Conservation (phyloP, 2,888 invertebrate genomes). For the Lasioglossum marginatum region DNA sequence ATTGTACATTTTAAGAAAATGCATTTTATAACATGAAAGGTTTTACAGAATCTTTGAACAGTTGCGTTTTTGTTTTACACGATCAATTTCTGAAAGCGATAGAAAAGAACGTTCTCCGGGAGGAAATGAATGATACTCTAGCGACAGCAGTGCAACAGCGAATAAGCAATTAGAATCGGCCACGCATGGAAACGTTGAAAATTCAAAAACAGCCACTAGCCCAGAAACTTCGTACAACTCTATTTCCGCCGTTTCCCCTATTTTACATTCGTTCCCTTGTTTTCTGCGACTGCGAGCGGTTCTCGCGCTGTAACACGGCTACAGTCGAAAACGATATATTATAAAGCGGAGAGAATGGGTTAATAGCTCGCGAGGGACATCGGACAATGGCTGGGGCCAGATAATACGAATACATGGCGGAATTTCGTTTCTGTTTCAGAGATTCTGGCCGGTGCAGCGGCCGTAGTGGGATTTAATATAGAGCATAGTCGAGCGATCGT, state of each 20-base stretch:
- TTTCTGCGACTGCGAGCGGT: neutral
- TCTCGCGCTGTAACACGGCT: neutral
- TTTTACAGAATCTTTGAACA: neutral
- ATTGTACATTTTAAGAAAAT: too few species aligned
- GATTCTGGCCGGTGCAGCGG: neutral
- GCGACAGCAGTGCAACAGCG: neutral
- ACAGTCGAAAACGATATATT: neutral
- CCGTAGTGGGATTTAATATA: neutral
- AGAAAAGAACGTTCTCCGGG: neutral
- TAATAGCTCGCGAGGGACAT: neutral
- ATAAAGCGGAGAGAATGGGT: neutral
- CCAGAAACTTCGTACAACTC: neutral
- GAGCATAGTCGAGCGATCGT: conserved; percentile 29
- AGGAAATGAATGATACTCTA: neutral
- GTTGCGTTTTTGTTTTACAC: neutral
- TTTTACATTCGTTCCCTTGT: neutral
- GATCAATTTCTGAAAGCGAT: neutral
- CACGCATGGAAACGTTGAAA: neutral
- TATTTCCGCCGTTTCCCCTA: neutral
- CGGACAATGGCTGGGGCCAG: neutral
- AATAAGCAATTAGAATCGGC: neutral
- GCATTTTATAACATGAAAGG: too few species aligned
- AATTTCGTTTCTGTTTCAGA: conserved; percentile 24
- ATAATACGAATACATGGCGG: neutral
- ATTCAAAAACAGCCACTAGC: neutral